Evolutionary conservation across 1,140 invertebrate species (phyloP).

Genomic region (Cylas formicarius): DNA sequence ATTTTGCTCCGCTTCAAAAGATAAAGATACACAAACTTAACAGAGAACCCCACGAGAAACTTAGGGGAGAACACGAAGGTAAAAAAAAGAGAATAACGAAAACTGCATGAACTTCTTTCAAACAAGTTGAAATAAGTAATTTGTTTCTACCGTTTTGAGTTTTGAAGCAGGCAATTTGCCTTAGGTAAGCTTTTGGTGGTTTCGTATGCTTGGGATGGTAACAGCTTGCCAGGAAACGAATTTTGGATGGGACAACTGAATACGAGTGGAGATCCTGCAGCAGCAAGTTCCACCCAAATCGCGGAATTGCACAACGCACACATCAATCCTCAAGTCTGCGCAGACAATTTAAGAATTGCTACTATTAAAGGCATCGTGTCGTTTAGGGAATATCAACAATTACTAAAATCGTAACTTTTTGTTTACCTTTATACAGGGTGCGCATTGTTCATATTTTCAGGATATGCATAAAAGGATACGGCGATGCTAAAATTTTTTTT

Average conservation of each 20-base stretch:
- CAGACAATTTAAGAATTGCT: slow-evolving; percentile 23
- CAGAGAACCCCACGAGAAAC: slow-evolving; percentile 41
- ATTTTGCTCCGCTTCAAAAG: slow-evolving; percentile 36
- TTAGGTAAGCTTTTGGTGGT: slow-evolving; percentile 52
- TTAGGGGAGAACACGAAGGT: slow-evolving; percentile 29
- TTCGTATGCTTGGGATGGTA: slow-evolving; percentile 62
- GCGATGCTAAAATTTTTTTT: too few relatives aligned
- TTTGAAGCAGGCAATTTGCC: too few relatives aligned
- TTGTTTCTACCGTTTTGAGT: slow-evolving; percentile 5
- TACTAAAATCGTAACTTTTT: too few relatives aligned
- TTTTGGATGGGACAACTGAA: slow-evolving; percentile 45
- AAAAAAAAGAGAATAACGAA: too few relatives aligned
- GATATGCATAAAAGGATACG: too few relatives aligned
- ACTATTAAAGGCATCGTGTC: slow-evolving; percentile 9
- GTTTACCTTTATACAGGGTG: too few relatives aligned
- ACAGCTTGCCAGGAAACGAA: slow-evolving; percentile 58
- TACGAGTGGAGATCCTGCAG: slow-evolving; percentile 54
- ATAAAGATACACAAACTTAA: slow-evolving; percentile 44
- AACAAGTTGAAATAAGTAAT: too few relatives aligned
- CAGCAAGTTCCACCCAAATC: slow-evolving; percentile 52
- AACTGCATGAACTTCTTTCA: too few relatives aligned
- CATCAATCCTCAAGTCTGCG: slow-evolving; percentile 43
- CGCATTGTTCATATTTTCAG: too few relatives aligned
- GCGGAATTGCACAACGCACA: slow-evolving; percentile 52
- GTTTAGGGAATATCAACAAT: slow-evolving; percentile 15